Percentiles rank a stretch among this genome's conserved stretches.
phyloP scores from a whole-genome alignment of 2,113 vertebrate genomes.

The Vombatus ursinus region DNA sequence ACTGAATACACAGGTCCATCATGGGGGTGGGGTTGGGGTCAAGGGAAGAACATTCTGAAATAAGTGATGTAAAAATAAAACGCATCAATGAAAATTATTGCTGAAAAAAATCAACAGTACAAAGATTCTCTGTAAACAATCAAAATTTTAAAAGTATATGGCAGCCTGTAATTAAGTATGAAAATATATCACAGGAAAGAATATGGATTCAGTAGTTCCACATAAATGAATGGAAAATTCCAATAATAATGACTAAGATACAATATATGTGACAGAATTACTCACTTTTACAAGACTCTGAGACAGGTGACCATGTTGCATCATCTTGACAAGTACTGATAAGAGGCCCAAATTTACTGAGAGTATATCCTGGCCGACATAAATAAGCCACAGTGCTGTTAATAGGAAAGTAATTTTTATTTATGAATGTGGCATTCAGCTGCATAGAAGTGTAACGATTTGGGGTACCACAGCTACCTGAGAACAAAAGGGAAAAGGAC shows the following conservation, averaged over 20 bases:
- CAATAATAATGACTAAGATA: not conserved
- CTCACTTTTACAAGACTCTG: slow-evolving; percentile 58
- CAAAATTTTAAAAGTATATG: slow-evolving; percentile 2
- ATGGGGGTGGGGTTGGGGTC: too few relatives aligned
- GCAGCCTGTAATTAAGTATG: not conserved
- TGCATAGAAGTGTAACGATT: slow-evolving; percentile 16
- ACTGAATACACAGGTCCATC: not conserved
- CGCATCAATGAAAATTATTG: not conserved
- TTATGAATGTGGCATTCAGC: not conserved
- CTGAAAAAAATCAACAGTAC: not conserved
- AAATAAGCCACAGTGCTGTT: not conserved
- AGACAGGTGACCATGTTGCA: slow-evolving; percentile 37
- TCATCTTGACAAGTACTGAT: slow-evolving; percentile 13
- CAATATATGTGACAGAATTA: not conserved
- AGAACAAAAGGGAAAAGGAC: not conserved
- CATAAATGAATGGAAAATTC: slow-evolving; percentile 32
- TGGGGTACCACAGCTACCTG: slow-evolving; percentile 55
- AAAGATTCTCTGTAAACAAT: slow-evolving; percentile 25
- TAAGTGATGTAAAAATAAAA: not conserved
- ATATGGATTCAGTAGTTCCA: not conserved
- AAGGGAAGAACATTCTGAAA: not conserved
- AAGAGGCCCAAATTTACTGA: not conserved
- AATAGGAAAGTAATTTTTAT: not conserved
- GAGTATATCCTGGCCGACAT: slow-evolving; percentile 10
- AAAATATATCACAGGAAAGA: slow-evolving; percentile 20